Base-by-base conservation (phyloP, 2,888 invertebrate species). In the Chrysodeixis includens region DNA sequence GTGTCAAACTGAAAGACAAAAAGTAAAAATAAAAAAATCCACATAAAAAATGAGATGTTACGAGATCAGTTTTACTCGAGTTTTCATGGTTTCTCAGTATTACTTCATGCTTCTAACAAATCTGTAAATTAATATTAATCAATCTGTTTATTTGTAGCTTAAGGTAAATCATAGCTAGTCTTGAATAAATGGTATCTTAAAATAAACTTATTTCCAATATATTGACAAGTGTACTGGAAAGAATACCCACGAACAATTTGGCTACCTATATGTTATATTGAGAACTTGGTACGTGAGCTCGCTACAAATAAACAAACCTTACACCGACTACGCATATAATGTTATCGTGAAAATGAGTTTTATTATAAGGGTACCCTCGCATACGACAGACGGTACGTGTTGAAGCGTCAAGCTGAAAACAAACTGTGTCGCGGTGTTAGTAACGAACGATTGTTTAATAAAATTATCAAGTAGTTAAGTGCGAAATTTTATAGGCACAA, bases 401-500 rank as follows among this genome's bases (percentile, higher is more conserved):
- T 63, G 30, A 82, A 86, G 84, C 83, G 64, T 81, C 71, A 83
- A 86, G 84, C 83, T 70, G 76, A 76, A 79, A 81, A 81, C 56
- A 72, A 76, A 74, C 71, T 46, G 79, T 76, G 73, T 74, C 71
- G 81, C 73, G 67, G 77, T 77, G 75, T 86, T 84, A 83, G 82
- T 82, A 81, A 78, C 76, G 80, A 71, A 79, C 66, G 65, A 68
- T 76, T 71, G 69, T 76, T 74, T 71, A 69, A 69, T n/a, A 64
- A 60, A 66, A 74, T 74, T 46, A 66, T 74, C 51, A 68, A 66
- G 72, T 74, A 74, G 74, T 83, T 85, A 78, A 84, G 83, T 83
- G 83, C 84, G 81, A 76, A 80, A 83, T 81, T 78, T 78, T 66
- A 80, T 74, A 79, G 84, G 78, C 83, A 83, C 83, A 73, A 76